Conservation (phyloP, 2,113 vertebrate genomes). For the Australoheros scitulus region DNA sequence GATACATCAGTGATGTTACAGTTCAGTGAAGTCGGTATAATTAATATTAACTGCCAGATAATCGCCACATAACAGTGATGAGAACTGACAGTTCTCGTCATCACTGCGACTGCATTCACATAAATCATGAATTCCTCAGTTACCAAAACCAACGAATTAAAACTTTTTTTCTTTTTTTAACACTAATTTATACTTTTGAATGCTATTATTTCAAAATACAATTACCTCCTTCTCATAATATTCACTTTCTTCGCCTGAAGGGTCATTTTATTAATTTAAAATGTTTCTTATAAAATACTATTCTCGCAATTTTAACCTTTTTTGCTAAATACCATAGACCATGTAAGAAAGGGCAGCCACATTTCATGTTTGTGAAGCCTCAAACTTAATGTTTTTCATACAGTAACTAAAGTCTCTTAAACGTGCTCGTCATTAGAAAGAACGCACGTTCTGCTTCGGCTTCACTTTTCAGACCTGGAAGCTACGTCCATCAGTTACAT, state of each 20-base stretch:
- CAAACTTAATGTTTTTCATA: neutral
- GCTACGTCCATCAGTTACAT: neutral
- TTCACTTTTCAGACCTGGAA: neutral
- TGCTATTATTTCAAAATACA: neutral
- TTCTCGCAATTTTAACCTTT: neutral
- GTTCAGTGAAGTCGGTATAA: accelerated
- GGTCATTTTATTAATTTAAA: neutral
- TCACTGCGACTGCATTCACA: neutral
- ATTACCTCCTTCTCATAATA: accelerated
- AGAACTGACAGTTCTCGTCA: too few relatives aligned
- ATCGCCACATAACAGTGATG: neutral
- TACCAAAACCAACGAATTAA: neutral
- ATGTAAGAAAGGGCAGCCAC: neutral
- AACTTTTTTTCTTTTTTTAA: too few relatives aligned
- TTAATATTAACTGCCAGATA: neutral
- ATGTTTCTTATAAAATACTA: neutral
- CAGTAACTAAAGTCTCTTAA: too few relatives aligned
- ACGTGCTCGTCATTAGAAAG: accelerated
- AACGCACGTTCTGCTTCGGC: accelerated
- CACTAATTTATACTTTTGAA: accelerated
- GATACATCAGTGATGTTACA: neutral
- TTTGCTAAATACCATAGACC: accelerated
- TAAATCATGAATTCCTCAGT: neutral
- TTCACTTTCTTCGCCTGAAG: neutral
- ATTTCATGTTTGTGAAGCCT: neutral